Conservation (phyloP, 2,888 invertebrate species). For the Coelogynopora nodosa region DNA sequence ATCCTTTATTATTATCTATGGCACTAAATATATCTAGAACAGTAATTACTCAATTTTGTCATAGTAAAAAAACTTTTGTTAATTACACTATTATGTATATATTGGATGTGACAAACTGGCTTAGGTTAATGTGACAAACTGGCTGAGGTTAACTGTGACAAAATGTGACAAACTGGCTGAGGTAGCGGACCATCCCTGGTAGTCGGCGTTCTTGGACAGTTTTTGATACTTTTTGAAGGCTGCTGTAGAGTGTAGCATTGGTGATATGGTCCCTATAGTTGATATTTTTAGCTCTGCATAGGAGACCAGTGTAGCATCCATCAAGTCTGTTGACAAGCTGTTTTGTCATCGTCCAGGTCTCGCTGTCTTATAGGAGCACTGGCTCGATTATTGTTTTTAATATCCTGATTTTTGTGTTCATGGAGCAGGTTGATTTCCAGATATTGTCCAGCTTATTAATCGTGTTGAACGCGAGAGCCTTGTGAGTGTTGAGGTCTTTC, state of each 20-base stretch:
- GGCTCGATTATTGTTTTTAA: constrained; percentile 4
- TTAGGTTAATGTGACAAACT: too few species aligned
- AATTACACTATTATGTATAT: too few species aligned
- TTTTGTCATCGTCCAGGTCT: constrained; percentile 18
- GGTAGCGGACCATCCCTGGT: too few species aligned
- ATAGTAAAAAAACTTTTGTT: too few species aligned
- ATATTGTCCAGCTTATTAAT: not conserved
- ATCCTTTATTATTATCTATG: too few species aligned
- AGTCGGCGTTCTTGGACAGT: not conserved
- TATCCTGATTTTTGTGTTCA: not conserved
- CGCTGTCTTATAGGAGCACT: not conserved
- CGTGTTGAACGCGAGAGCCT: constrained; percentile 10
- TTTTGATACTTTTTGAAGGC: not conserved
- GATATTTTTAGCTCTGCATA: not conserved
- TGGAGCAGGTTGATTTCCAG: not conserved
- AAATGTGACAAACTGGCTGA: too few species aligned
- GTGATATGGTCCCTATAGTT: not conserved
- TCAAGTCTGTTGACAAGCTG: not conserved
- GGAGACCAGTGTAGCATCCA: constrained; percentile 9
- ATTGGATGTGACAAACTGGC: too few species aligned
- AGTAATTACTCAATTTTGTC: too few species aligned
- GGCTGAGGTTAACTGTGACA: too few species aligned
- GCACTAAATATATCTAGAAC: too few species aligned
- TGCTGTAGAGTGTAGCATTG: not conserved
- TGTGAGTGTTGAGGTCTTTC: not conserved